These are phyloP conservation scores for Epiblema foenella DNA, from an alignment of 2,888 invertebrate genomes.

Conservation along the genomic window DNA sequence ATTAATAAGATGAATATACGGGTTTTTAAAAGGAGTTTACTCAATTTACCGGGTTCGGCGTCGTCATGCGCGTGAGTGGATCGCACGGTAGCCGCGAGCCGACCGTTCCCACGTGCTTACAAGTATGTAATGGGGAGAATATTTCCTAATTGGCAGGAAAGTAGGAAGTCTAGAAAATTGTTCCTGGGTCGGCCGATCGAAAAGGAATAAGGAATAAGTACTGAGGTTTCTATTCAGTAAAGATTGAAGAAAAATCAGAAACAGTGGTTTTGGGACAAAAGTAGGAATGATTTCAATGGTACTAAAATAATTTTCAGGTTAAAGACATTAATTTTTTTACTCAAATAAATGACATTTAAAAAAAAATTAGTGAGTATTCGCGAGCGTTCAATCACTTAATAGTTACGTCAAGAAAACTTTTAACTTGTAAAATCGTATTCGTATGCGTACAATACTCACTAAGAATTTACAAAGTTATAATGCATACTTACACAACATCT, in stretches of 20 bases:
- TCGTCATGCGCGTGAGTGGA: slow-evolving; percentile 79
- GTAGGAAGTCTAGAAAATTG: slow-evolving; percentile 24
- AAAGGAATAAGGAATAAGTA: neutral
- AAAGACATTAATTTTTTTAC: too few relatives aligned
- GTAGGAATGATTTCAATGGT: neutral
- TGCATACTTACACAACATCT: too few relatives aligned
- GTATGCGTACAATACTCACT: too few relatives aligned
- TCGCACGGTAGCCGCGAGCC: slow-evolving; percentile 80
- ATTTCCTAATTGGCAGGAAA: slow-evolving; percentile 25
- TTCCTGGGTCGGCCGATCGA: neutral
- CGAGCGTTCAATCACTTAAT: too few relatives aligned
- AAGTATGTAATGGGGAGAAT: slow-evolving; percentile 34
- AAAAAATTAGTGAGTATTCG: too few relatives aligned
- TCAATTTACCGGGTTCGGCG: slow-evolving; percentile 64
- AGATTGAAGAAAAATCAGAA: neutral
- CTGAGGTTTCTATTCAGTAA: too few relatives aligned
- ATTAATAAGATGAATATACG: neutral
- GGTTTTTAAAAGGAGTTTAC: neutral
- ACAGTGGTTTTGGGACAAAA: neutral
- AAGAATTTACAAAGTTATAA: too few relatives aligned
- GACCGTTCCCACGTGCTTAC: slow-evolving; percentile 71
- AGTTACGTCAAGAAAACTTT: too few relatives aligned
- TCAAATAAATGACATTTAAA: too few relatives aligned
- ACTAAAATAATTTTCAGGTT: too few relatives aligned
- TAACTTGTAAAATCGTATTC: too few relatives aligned